Percentiles rank a stretch among this genome's conserved stretches.
Evolutionary conservation across 2,113 vertebrate species (phyloP).

Genomic region (Rana temporaria): DNA sequence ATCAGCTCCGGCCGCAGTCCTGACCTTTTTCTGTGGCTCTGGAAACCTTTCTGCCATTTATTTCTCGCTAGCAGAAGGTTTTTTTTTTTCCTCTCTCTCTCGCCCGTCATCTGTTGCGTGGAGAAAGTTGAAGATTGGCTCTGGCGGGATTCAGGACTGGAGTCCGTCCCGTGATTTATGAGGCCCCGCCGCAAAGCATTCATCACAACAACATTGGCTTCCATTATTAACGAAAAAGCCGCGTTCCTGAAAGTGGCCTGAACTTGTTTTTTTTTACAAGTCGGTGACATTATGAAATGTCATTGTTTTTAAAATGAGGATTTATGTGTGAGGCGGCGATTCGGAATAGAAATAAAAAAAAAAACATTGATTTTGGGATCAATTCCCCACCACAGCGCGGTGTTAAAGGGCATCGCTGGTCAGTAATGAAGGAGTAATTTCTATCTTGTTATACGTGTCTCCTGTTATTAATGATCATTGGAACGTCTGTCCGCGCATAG

Average conservation of each 20-base stretch:
- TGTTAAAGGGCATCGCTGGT: slow-evolving; percentile 35
- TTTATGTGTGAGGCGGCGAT: slow-evolving; percentile 19
- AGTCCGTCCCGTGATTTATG: slow-evolving; percentile 24
- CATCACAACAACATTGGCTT: slow-evolving; percentile 30
- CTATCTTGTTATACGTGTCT: not conserved
- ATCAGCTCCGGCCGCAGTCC: no score
- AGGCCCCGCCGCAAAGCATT: not conserved
- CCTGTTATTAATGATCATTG: slow-evolving; percentile 7
- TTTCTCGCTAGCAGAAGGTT: not conserved
- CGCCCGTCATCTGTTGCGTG: not conserved
- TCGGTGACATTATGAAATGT: slow-evolving; percentile 48
- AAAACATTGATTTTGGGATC: slow-evolving; percentile 45
- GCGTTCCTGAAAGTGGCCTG: not conserved
- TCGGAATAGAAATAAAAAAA: slow-evolving; percentile 37
- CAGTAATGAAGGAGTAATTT: slow-evolving; percentile 15
- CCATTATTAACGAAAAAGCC: slow-evolving; percentile 18
- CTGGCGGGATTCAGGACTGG: not conserved
- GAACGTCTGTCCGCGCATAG: not conserved
- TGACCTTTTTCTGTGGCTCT: no score
- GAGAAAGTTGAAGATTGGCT: not conserved
- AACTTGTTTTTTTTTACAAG: slow-evolving; percentile 39
- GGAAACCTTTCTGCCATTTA: no score
- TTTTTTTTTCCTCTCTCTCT: not conserved
- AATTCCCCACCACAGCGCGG: slow-evolving; percentile 17
- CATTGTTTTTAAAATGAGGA: slow-evolving; percentile 47